A percentile compares a stretch with the other conserved stretches of the same genome.
phyloP scores from a whole-genome alignment of 2,113 vertebrate genomes.

The Acanthisitta chloris region DNA sequence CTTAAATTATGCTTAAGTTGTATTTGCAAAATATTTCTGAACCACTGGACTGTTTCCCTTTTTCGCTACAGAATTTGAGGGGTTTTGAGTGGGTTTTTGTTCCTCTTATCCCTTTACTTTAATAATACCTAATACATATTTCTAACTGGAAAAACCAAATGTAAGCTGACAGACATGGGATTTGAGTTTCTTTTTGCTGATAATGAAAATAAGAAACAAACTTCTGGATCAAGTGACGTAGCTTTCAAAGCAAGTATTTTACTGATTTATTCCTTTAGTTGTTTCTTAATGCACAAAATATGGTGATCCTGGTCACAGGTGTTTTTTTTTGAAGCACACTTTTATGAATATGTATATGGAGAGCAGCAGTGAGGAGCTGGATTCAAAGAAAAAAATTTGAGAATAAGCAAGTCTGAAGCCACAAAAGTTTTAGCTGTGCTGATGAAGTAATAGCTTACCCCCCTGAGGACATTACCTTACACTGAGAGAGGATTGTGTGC shows the following conservation, averaged over 20 bases:
- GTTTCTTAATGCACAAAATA: neutral
- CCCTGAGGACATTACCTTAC: neutral
- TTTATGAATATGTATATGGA: neutral
- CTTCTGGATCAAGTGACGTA: neutral
- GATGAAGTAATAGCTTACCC: neutral
- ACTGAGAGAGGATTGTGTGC: neutral
- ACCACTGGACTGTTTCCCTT: neutral
- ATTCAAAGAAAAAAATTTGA: neutral
- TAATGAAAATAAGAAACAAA: no score
- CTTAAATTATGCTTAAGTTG: neutral
- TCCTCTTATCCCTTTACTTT: neutral
- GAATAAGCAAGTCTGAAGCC: neutral
- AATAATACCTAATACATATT: neutral
- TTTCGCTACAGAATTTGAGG: neutral
- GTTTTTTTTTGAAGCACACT: no score
- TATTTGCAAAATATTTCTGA: neutral
- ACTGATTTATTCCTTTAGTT: neutral
- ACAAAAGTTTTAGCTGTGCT: neutral
- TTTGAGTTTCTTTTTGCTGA: neutral
- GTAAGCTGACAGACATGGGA: neutral
- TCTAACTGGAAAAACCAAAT: neutral
- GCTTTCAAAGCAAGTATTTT: neutral
- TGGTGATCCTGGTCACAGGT: rapidly evolving
- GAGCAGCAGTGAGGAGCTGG: neutral
- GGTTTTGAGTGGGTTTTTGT: neutral